A percentile compares a stretch with the other conserved stretches of the same genome.
Conservation (phyloP, 2,797 vertebrate genomes). For the Myotis planiceps region DNA sequence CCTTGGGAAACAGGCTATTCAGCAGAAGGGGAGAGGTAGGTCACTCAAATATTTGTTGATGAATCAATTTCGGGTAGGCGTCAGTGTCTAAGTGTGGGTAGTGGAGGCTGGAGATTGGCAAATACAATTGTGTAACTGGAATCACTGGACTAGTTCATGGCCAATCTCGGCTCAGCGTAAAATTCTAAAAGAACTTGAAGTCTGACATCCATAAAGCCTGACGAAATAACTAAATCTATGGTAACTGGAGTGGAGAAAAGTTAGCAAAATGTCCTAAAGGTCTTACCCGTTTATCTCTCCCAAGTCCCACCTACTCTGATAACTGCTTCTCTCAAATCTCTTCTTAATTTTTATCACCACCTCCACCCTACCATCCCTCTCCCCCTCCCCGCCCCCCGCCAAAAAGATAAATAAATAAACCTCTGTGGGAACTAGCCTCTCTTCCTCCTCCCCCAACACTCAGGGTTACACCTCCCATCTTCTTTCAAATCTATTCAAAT, state of each 20-base stretch:
- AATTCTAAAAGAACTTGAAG: neutral
- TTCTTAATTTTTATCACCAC: neutral
- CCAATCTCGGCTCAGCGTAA: neutral
- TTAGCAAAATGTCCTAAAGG: neutral
- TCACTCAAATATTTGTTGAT: neutral
- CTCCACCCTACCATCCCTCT: no score
- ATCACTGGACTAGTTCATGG: neutral
- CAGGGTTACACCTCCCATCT: neutral
- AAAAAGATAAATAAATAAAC: neutral
- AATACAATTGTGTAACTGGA: neutral
- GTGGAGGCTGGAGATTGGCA: neutral
- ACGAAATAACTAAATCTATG: neutral
- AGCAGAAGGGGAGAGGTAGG: neutral
- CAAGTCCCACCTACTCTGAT: neutral
- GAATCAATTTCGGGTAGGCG: neutral
- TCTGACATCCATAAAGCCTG: neutral
- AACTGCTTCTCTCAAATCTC: neutral
- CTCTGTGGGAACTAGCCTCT: neutral
- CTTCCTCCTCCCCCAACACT: neutral
- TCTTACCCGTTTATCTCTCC: neutral
- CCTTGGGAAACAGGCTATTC: neutral
- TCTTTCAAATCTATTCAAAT: neutral
- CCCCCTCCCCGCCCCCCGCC: rapidly evolving
- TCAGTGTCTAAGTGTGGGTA: neutral
- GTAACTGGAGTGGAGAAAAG: neutral